phyloP scores from a whole-genome alignment of 2,113 vertebrate genomes.

The Antechinus stuartii region DNA sequence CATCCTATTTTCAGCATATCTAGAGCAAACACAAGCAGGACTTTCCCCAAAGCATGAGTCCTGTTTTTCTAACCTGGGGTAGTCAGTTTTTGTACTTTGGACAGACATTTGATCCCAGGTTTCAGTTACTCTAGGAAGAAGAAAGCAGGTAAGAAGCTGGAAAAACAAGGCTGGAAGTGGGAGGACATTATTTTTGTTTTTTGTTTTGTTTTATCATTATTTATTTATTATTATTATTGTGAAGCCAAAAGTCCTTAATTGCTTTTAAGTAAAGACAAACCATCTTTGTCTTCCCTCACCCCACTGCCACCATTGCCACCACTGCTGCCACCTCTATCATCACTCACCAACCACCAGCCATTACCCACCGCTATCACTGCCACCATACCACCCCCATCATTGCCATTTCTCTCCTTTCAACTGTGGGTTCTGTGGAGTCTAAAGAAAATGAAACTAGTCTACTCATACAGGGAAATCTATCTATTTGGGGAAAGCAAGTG shows the following conservation, averaged over 20 bases:
- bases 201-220: too few relatives aligned
- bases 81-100: constrained; percentile 17
- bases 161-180: not conserved
- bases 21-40: not conserved
- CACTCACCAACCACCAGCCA: too few relatives aligned
- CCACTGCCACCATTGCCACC: too few relatives aligned
- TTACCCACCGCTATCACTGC: too few relatives aligned
- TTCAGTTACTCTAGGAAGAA: constrained; percentile 28
- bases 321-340: not conserved
- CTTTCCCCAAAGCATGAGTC: not conserved
- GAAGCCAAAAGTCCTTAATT: constrained; percentile 29
- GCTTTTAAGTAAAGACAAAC: constrained; percentile 64
- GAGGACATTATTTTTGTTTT: not conserved
- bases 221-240: too few relatives aligned
- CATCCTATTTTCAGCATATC: not conserved
- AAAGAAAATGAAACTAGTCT: constrained; percentile 50
- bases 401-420: not conserved
- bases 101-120: not conserved
- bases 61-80: not conserved
- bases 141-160: constrained; percentile 21
- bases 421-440: not conserved
- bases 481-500: not conserved
- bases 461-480: constrained; percentile 43
- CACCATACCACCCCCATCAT: not conserved
- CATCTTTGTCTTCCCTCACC: constrained; percentile 34